phyloP scores from a whole-genome alignment of 2,113 vertebrate species.

The Calidris pugnax region DNA sequence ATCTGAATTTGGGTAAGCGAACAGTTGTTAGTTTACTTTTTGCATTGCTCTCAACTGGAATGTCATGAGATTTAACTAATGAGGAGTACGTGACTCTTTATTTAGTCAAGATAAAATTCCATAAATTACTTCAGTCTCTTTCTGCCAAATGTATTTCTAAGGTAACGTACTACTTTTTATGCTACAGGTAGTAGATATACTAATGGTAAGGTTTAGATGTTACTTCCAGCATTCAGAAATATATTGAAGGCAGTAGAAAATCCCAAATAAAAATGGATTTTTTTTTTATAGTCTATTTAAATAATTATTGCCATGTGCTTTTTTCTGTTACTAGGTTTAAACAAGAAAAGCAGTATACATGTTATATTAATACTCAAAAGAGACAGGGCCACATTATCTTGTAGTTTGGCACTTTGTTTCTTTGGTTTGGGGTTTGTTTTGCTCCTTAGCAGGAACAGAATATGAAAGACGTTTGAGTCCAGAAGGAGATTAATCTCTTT shows the following conservation, averaged over 20 bases:
- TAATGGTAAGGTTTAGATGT: not conserved
- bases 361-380: not conserved
- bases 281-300: not conserved
- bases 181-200: not conserved
- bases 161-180: not conserved
- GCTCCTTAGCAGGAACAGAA: not conserved
- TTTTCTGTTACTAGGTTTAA: not conserved
- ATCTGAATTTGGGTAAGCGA: not conserved
- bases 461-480: not conserved
- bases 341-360: not conserved
- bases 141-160: not conserved
- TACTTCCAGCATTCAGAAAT: not conserved
- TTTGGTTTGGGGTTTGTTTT: not conserved
- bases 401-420: not conserved
- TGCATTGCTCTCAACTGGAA: not conserved
- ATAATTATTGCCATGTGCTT: not conserved
- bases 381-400: not conserved
- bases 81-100: not conserved
- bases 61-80: not conserved
- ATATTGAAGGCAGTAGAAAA: not conserved
- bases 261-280: not conserved
- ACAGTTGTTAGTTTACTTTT: not conserved
- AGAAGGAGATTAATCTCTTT: not conserved
- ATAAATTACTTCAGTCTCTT: not conserved
- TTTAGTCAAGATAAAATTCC: not conserved